These are phyloP conservation scores for Ochotona princeps DNA, from an alignment of 2,113 vertebrate genomes.

Conservation along the genomic window DNA sequence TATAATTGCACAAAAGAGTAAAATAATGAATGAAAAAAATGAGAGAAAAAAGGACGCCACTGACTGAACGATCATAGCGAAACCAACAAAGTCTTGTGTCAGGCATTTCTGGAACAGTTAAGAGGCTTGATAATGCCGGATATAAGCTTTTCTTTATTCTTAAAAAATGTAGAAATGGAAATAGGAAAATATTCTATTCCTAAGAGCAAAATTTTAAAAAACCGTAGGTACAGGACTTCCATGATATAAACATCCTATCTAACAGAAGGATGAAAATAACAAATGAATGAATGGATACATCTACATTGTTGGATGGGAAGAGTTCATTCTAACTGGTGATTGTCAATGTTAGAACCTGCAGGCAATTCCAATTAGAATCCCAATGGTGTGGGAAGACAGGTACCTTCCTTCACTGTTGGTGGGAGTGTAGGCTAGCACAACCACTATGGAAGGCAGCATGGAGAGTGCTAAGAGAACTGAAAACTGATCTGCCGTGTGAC, in stretches of 20 bases:
- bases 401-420: too few relatives aligned
- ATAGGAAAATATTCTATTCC: conserved; percentile 23
- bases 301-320: neutral
- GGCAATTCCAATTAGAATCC: neutral
- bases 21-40: neutral
- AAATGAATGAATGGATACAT: neutral
- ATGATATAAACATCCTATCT: neutral
- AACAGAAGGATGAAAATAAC: neutral
- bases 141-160: conserved; percentile 2
- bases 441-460: too few relatives aligned
- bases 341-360: neutral
- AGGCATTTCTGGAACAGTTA: conserved; percentile 35
- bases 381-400: neutral
- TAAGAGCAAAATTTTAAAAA: neutral
- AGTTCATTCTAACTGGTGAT: conserved; percentile 8
- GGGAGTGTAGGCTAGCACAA: too few relatives aligned
- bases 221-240: neutral
- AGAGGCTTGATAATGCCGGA: neutral
- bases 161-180: conserved; percentile 34
- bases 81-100: neutral
- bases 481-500: too few relatives aligned
- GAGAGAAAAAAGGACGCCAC: neutral
- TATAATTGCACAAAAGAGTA: neutral
- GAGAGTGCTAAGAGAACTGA: too few relatives aligned
- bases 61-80: neutral